A percentile compares a stretch with the other conserved stretches of the same genome.
Conservation (phyloP, 2,797 vertebrate species). For the Antrozous pallidus region DNA sequence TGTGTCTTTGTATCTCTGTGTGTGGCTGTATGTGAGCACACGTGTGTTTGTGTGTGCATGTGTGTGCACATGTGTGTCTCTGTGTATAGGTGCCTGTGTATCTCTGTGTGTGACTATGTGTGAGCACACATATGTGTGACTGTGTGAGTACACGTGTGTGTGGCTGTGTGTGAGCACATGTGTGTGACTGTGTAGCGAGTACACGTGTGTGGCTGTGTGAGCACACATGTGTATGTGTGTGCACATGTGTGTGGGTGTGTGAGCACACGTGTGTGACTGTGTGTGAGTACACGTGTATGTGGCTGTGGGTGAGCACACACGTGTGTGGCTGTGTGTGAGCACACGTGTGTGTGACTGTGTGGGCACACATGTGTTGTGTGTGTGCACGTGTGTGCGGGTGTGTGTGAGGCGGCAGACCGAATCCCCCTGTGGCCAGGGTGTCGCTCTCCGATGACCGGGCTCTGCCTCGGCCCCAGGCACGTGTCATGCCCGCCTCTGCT, state of each 20-base stretch:
- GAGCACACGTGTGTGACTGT: background rate
- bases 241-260: background rate
- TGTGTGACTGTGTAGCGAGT: too few species aligned
- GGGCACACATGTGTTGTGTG: rapidly evolving
- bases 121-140: rapidly evolving
- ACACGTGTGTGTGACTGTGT: background rate
- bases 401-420: background rate
- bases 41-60: too few species aligned
- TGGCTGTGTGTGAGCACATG: too few species aligned
- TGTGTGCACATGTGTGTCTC: too few species aligned
- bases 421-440: rapidly evolving
- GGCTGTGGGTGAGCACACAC: too few species aligned
- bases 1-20: too few species aligned
- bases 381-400: rapidly evolving
- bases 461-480: rapidly evolving
- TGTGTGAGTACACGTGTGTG: too few species aligned
- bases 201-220: too few species aligned
- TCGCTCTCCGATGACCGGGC: background rate
- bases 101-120: too few species aligned
- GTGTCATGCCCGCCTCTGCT: constrained; percentile 29
- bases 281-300: background rate
- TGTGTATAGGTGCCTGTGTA: too few species aligned
- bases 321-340: background rate
- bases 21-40: too few species aligned
- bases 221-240: rapidly evolving